Percentiles rank a stretch among this genome's conserved stretches.
These are phyloP conservation scores for Platerodrilus igneus DNA, from an alignment of 2,888 invertebrate genomes.

Conservation along the genomic window DNA sequence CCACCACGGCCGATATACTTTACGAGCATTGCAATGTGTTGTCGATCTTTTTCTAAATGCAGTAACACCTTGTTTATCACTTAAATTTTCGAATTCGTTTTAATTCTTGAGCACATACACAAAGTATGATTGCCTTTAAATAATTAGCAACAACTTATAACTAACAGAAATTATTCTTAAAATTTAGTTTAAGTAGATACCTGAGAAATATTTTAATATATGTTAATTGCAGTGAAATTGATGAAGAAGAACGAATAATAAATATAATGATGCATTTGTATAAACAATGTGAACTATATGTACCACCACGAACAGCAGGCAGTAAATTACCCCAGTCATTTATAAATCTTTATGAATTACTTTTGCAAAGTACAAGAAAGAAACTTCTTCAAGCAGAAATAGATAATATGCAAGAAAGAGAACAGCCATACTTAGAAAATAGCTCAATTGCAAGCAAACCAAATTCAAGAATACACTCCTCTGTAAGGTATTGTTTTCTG, in stretches of 20 bases:
- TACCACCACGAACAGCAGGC: slow-evolving; percentile 43
- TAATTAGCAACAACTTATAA: too few relatives aligned
- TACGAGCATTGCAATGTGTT: too few relatives aligned
- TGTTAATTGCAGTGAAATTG: slow-evolving; percentile 35
- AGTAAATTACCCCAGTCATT: slow-evolving; percentile 38
- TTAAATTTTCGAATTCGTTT: too few relatives aligned
- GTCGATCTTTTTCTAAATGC: too few relatives aligned
- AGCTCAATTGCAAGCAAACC: too few relatives aligned
- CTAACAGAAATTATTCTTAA: too few relatives aligned
- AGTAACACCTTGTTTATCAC: too few relatives aligned
- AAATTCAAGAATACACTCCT: too few relatives aligned
- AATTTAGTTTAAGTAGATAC: too few relatives aligned
- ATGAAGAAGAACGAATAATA: slow-evolving; percentile 41
- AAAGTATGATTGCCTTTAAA: slow-evolving; percentile 6
- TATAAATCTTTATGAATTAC: slow-evolving; percentile 37
- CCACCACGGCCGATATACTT: too few relatives aligned
- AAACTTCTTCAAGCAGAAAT: slow-evolving; percentile 12
- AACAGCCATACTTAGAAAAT: not conserved
- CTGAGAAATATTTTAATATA: too few relatives aligned
- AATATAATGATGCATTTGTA: slow-evolving; percentile 43
- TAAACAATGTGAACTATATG: slow-evolving; percentile 40
- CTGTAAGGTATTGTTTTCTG: too few relatives aligned
- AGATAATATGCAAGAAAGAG: slow-evolving; percentile 5
- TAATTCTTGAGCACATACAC: not conserved
- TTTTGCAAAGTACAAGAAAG: slow-evolving; percentile 27